Evolutionary conservation across 1,140 invertebrate species (phyloP), one percentile per base, ranked within the genome.

Genomic region (Diachasmimorpha longicaudata): DNA sequence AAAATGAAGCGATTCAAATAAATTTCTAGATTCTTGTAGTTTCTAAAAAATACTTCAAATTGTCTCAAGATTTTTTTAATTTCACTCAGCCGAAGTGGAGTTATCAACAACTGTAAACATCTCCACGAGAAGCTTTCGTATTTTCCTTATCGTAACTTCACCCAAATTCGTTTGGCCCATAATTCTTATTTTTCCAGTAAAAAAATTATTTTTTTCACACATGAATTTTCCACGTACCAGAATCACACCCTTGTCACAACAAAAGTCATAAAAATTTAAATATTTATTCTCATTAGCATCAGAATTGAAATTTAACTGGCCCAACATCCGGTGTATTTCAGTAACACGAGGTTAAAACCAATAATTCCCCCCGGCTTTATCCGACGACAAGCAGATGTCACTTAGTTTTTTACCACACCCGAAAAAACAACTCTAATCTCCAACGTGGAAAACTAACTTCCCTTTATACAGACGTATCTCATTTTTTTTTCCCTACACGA

Each of bases 391-490:
- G 21, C 58, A 63, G 58, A 63, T 63, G 58, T 63, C 23, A 19
- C 58, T 25, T 25, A 6, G 8, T 63, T 63, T 63, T 63, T 63
- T 16, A 55, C 48, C n/a, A 13, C 13, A 13, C 8, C 9, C 9
- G 13, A 42, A 63, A 63, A 63, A 63, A 23, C 21, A 25, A 63
- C 19, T 63, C 21, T 63, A 63, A 63, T 63, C 58, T 63, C 58
- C 58, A 63, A 63, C 58, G 23, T 63, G 58, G 58, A 63, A 63
- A 63, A 63, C 58, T 63, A 63, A 63, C 58, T 63, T 63, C 58
- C 58, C 23, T n/a, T 63, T 52, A 16, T 19, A 52, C 48, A 31
- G 58, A 63, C 23, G 31, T 63, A 11, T 25, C 58, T 31, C 23
- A 58, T 58, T 58, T 58, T 25, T 31, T 63, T 63, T 63, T 63